These are phyloP conservation scores for Sebastolobus alascanus DNA, from an alignment of 2,797 vertebrate genomes.

Conservation along the genomic window DNA sequence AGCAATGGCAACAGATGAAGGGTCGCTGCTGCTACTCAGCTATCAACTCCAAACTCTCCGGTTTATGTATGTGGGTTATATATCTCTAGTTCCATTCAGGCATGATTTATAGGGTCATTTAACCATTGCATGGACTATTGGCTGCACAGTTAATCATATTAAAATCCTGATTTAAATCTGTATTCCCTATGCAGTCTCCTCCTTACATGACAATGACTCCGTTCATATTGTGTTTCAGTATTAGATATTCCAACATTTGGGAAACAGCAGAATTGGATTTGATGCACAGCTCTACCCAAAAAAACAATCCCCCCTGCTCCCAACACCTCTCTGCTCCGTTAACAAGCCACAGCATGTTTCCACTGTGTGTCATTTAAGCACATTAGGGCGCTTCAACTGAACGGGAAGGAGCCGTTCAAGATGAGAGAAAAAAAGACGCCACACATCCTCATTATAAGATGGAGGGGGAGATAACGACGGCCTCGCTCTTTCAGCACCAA, in stretches of 20 bases:
- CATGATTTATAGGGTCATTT: neutral
- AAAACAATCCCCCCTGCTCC: neutral
- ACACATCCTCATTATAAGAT: constrained; percentile 43
- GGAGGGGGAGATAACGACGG: constrained; percentile 45
- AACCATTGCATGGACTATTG: neutral
- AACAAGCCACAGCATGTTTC: constrained; percentile 60
- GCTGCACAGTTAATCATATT: neutral
- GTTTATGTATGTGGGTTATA: neutral
- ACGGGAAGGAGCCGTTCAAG: constrained; percentile 35
- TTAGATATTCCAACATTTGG: neutral
- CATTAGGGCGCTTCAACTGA: constrained; percentile 65
- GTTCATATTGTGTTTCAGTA: neutral
- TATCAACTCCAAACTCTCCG: neutral
- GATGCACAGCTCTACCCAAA: neutral
- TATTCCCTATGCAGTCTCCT: neutral
- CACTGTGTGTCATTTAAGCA: constrained; percentile 58
- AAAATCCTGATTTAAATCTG: neutral
- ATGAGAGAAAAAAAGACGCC: constrained; percentile 21
- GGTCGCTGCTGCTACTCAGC: neutral
- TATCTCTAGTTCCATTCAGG: neutral
- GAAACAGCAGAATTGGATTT: neutral
- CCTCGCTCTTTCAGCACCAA: constrained; percentile 18
- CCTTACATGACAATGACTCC: neutral
- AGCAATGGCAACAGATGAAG: neutral
- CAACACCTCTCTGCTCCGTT: constrained; percentile 12